These are phyloP conservation scores for Invenusta paracnida DNA, from an alignment of 2,888 invertebrate species.

Conservation along the genomic window DNA sequence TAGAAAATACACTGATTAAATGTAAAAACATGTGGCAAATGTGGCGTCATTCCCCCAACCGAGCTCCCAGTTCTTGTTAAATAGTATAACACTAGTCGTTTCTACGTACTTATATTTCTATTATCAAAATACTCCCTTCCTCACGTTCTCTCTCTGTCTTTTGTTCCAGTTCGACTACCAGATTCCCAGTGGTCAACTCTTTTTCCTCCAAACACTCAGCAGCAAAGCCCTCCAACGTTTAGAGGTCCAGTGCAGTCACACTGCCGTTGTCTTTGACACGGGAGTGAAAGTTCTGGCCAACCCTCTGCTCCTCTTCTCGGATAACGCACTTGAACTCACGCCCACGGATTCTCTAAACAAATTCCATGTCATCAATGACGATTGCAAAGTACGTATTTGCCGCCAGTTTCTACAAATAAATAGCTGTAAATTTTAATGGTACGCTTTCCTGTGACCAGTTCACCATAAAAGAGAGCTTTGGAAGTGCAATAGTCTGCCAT, in stretches of 20 bases:
- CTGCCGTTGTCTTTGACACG: not conserved
- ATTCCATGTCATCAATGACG: not conserved
- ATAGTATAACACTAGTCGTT: too few relatives aligned
- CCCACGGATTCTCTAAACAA: not conserved
- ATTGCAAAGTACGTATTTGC: slow-evolving; percentile 29
- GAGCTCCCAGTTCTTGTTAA: too few relatives aligned
- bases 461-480: too few relatives aligned
- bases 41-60: too few relatives aligned
- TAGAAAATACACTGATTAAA: too few relatives aligned
- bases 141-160: too few relatives aligned
- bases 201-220: not conserved
- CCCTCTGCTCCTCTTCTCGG: not conserved
- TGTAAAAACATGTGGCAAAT: too few relatives aligned
- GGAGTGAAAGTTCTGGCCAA: not conserved
- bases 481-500: too few relatives aligned
- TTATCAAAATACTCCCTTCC: too few relatives aligned
- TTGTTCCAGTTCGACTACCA: not conserved
- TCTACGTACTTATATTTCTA: too few relatives aligned
- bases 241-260: not conserved
- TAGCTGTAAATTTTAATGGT: not conserved
- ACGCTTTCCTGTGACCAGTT: too few relatives aligned
- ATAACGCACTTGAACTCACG: not conserved
- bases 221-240: not conserved
- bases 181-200: not conserved
- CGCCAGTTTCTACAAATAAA: too few relatives aligned